Evolutionary conservation across 2,888 invertebrate species (phyloP), one percentile per base, ranked within the genome.

Genomic region (Aquatica leii): DNA sequence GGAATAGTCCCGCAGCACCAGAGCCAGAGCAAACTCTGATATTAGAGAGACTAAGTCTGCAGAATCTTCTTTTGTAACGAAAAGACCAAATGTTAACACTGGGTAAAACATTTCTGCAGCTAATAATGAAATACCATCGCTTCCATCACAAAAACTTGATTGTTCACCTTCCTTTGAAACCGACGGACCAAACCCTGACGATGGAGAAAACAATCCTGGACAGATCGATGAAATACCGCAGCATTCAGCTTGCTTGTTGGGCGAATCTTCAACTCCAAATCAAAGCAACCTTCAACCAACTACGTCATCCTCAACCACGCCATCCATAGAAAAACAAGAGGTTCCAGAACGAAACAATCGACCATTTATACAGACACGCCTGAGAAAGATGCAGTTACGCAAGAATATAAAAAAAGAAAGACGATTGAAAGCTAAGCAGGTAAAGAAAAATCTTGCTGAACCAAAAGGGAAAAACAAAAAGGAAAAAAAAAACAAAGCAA

Each of bases 151-250:
- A 31, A 9, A 31, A 31, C 9, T 31, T 31, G n/a, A n/a, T n/a
- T n/a, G 9, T 31, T 31, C 31, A 31, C 31, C 31, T 6, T 31
- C 31, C n/a, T n/a, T n/a, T n/a, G n/a, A n/a, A n/a, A n/a, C n/a
- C n/a, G n/a, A n/a, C n/a, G n/a, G n/a, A n/a, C n/a, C n/a, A n/a
- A n/a, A n/a, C n/a, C 31, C 4, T 31, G 31, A 31, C 9, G 9
- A 4, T 31, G 71, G 70, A 8, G 71, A 68, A 69, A 71, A 69
- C 69, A 31, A 31, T 31, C 5, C 31, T 31, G 31, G 31, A 31
- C 31, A 4, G 4, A 9, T 6, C 4, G 31, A n/a, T n/a, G n/a
- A n/a, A n/a, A n/a, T n/a, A 6, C 31, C 4, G 31, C 31, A 31
- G 9, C 31, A 6, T 31, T 31, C 31, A 9, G 31, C 31, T 31